phyloP scores from a whole-genome alignment of 1,140 invertebrate genomes.

The Batillaria attramentaria region DNA sequence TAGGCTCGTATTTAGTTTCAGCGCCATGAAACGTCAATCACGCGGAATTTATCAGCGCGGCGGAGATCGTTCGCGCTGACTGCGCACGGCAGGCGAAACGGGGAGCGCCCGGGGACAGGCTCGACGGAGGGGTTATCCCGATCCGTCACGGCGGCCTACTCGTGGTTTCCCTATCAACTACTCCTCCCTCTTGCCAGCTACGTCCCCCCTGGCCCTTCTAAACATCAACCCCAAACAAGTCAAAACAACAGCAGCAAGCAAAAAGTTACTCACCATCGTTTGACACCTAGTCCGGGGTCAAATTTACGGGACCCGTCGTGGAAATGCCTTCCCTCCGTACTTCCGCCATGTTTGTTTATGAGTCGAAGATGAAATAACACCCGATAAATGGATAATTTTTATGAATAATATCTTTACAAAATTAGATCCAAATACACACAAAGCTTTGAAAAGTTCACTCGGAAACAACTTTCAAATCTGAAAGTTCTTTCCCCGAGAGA shows the following conservation, averaged over 20 bases:
- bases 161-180: slow-evolving; percentile 25
- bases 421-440: neutral
- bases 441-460: neutral
- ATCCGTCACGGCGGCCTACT: slow-evolving; percentile 29
- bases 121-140: slow-evolving; percentile 28
- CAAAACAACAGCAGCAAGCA: slow-evolving; percentile 4
- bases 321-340: slow-evolving; percentile 33
- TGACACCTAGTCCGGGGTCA: slow-evolving; percentile 33
- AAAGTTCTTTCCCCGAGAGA: slow-evolving; percentile 14
- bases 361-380: slow-evolving; percentile 36
- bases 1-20: slow-evolving; percentile 31
- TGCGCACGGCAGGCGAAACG: slow-evolving; percentile 35
- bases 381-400: slow-evolving; percentile 25
- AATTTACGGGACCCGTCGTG: slow-evolving; percentile 31
- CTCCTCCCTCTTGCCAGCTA: neutral
- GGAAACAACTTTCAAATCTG: slow-evolving; percentile 8
- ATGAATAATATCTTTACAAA: slow-evolving; percentile 7
- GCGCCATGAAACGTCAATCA: slow-evolving; percentile 36
- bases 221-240: slow-evolving; percentile 12
- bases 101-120: slow-evolving; percentile 33
- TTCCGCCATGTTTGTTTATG: slow-evolving; percentile 38
- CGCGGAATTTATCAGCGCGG: slow-evolving; percentile 36
- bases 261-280: slow-evolving; percentile 34
- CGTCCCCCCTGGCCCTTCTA: neutral
- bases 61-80: slow-evolving; percentile 35